Evolutionary conservation across 1,140 invertebrate species (phyloP).

Genomic region (Aphelenchoides besseyi): DNA sequence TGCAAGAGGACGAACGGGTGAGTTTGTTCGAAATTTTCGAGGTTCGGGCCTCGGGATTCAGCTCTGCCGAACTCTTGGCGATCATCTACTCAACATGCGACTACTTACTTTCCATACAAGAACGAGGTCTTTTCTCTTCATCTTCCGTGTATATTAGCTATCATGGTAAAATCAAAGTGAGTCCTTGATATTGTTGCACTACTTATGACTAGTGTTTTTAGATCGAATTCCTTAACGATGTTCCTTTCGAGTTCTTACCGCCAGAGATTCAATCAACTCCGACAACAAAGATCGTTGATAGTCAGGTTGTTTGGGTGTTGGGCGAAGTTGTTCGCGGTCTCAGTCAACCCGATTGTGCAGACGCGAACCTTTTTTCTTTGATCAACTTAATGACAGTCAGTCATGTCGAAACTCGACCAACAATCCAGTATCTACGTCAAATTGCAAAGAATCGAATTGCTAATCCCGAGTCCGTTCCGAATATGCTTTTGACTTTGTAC

Average conservation of each 20-base stretch:
- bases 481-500: slow-evolving; percentile 33
- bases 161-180: slow-evolving; percentile 40
- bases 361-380: slow-evolving; percentile 38
- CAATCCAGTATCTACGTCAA: slow-evolving; percentile 37
- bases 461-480: slow-evolving; percentile 21
- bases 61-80: slow-evolving; percentile 35
- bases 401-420: slow-evolving; percentile 38
- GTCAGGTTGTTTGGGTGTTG: slow-evolving; percentile 42
- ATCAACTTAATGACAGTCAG: slow-evolving; percentile 47
- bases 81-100: slow-evolving; percentile 32
- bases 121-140: slow-evolving; percentile 28
- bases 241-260: slow-evolving; percentile 31
- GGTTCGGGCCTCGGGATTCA: slow-evolving; percentile 34
- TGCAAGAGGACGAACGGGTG: slow-evolving; percentile 23
- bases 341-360: slow-evolving; percentile 25
- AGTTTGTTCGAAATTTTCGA: slow-evolving; percentile 41
- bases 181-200: neutral
- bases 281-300: slow-evolving; percentile 2
- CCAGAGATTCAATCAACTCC: slow-evolving; percentile 28
- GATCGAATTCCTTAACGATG: slow-evolving; percentile 4
- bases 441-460: slow-evolving; percentile 38
- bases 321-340: slow-evolving; percentile 29
- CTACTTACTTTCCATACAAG: slow-evolving; percentile 8
- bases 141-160: slow-evolving; percentile 37
- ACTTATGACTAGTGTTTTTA: neutral